phyloP scores from a whole-genome alignment of 2,797 vertebrate genomes.

The Notoglanidium macrostoma region DNA sequence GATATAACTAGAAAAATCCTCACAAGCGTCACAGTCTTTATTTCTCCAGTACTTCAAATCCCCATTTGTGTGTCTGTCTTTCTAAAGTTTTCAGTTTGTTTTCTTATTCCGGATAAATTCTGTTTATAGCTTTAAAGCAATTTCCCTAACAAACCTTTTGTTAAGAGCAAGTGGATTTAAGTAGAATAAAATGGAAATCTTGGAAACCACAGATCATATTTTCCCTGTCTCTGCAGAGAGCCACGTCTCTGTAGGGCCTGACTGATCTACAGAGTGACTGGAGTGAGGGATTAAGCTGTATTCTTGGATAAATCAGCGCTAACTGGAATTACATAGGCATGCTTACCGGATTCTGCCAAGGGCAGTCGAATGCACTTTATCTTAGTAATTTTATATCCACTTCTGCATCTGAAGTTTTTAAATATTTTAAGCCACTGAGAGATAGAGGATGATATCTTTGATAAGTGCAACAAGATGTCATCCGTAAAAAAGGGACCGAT shows the following conservation, averaged over 20 bases:
- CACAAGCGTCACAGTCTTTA: no score
- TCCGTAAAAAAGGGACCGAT: neutral
- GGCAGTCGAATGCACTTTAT: constrained; percentile 17
- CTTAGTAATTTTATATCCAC: constrained; percentile 29
- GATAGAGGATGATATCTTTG: constrained; percentile 3
- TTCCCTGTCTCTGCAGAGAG: neutral
- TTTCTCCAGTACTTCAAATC: neutral
- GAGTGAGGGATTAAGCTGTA: neutral
- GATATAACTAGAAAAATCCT: neutral
- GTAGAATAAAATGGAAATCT: neutral
- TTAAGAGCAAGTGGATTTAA: neutral
- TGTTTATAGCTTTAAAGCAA: neutral
- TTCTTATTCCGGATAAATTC: neutral
- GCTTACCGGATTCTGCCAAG: constrained; percentile 18
- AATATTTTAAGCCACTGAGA: constrained; percentile 17
- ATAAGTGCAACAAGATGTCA: constrained; percentile 16
- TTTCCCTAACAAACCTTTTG: neutral
- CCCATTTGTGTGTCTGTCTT: neutral
- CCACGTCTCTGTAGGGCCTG: neutral
- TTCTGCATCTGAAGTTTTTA: constrained; percentile 4
- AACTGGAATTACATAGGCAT: constrained; percentile 10
- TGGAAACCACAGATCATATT: neutral
- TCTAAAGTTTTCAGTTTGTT: neutral
- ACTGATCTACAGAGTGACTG: constrained; percentile 1
- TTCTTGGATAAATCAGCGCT: constrained; percentile 10